Evolutionary conservation across 2,797 vertebrate genomes (phyloP).

Genomic region (Enteromius trimaculatus): DNA sequence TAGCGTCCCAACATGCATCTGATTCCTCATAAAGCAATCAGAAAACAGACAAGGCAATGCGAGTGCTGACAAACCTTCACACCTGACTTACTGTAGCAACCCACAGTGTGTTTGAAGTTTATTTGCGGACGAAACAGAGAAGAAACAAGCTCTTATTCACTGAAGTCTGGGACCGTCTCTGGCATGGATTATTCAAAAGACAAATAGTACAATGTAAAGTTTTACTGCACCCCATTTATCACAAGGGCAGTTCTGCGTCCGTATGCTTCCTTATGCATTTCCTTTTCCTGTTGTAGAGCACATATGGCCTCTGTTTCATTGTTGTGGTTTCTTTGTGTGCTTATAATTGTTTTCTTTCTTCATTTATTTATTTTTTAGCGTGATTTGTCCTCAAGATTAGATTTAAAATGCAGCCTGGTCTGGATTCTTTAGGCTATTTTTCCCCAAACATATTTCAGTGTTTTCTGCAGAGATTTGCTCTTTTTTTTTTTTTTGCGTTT

Average conservation of each 20-base stretch:
- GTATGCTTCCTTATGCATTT: constrained; percentile 28
- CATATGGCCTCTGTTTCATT: constrained; percentile 16
- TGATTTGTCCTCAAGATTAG: background rate
- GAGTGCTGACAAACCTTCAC: constrained; percentile 30
- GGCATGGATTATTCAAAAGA: constrained; percentile 41
- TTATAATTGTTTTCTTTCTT: constrained; percentile 17
- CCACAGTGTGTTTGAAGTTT: constrained; percentile 12
- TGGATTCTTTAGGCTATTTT: constrained; percentile 8
- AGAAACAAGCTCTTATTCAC: constrained; percentile 28
- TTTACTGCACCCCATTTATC: constrained; percentile 45
- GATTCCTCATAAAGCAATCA: constrained; percentile 37
- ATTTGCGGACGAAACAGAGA: constrained; percentile 19
- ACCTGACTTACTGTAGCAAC: constrained; percentile 23
- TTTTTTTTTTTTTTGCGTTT: background rate
- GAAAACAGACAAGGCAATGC: constrained; percentile 30
- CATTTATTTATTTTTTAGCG: constrained; percentile 9
- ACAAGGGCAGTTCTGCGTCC: background rate
- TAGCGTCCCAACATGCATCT: constrained; percentile 18
- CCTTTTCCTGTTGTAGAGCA: constrained; percentile 31
- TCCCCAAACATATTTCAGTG: background rate
- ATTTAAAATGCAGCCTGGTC: background rate
- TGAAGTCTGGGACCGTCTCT: constrained; percentile 29
- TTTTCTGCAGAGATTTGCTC: constrained; percentile 32
- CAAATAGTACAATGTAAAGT: constrained; percentile 50
- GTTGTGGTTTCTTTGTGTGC: background rate